Percentiles rank a stretch among this genome's conserved stretches.
These are phyloP conservation scores for Atherinomorus stipes DNA, from an alignment of 2,113 vertebrate genomes.

Conservation along the genomic window DNA sequence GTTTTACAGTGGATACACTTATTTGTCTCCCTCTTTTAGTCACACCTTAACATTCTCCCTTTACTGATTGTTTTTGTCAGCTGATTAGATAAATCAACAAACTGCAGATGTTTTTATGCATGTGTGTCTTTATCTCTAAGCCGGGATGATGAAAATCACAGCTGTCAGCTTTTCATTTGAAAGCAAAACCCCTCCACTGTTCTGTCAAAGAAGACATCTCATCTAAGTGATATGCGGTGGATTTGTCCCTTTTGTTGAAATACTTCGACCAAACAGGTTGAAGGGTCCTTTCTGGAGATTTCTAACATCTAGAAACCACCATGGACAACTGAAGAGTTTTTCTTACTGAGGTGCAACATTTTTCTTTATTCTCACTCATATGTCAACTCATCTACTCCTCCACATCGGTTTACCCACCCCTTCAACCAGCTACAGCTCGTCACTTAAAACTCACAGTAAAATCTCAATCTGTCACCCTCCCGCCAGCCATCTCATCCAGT, in stretches of 20 bases:
- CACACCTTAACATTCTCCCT: slow-evolving; percentile 40
- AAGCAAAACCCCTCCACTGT: not conserved
- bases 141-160: not conserved
- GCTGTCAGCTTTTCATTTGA: not conserved
- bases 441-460: slow-evolving; percentile 30
- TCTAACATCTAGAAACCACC: slow-evolving; percentile 14
- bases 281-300: slow-evolving; percentile 1
- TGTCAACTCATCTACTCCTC: slow-evolving; percentile 26
- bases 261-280: not conserved
- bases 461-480: slow-evolving; percentile 35
- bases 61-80: slow-evolving; percentile 36
- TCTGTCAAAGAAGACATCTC: not conserved
- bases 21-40: not conserved
- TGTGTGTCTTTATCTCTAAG: not conserved
- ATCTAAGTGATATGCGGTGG: not conserved
- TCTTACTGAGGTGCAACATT: slow-evolving; percentile 11
- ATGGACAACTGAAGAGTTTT: slow-evolving; percentile 7
- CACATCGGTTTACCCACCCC: slow-evolving; percentile 25
- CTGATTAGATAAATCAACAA: slow-evolving; percentile 39
- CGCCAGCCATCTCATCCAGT: slow-evolving; percentile 15
- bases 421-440: slow-evolving; percentile 12
- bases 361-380: slow-evolving; percentile 15
- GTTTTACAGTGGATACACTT: slow-evolving; percentile 11
- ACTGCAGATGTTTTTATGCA: not conserved
- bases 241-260: slow-evolving; percentile 1